Conservation (phyloP, 2,888 invertebrate genomes). For the Phaedon cochleariae region DNA sequence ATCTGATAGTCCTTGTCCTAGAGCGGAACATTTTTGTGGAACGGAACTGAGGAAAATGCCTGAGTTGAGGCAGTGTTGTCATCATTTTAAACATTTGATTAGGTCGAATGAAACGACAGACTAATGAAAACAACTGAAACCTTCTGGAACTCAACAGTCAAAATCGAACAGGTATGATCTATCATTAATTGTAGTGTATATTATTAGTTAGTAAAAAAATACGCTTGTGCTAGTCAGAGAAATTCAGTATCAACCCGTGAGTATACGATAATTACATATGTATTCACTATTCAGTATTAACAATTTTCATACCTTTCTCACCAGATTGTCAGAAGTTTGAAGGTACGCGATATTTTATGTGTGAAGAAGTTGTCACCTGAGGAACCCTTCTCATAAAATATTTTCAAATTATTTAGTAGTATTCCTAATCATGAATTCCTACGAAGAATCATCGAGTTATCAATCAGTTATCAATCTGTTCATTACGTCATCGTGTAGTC, state of each 20-base stretch:
- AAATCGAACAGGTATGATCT: not conserved
- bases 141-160: not conserved
- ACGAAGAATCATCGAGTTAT: too few species aligned
- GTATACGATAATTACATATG: not conserved
- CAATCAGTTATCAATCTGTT: too few species aligned
- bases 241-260: not conserved
- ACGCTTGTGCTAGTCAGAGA: constrained; percentile 2
- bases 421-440: too few species aligned
- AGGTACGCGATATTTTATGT: too few species aligned
- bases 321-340: not conserved
- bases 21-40: constrained; percentile 22
- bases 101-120: constrained; percentile 18
- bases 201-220: not conserved
- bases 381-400: too few species aligned
- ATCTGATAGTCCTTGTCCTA: not conserved
- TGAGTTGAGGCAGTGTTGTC: constrained; percentile 25
- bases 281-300: not conserved
- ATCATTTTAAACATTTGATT: not conserved
- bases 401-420: too few species aligned
- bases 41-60: constrained; percentile 25
- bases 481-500: too few species aligned
- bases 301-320: not conserved
- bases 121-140: not conserved
- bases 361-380: too few species aligned
- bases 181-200: not conserved